A percentile compares a stretch with the other conserved stretches of the same genome.
Conservation (phyloP, 1,140 invertebrate genomes). For the Lepidostoma basale region DNA sequence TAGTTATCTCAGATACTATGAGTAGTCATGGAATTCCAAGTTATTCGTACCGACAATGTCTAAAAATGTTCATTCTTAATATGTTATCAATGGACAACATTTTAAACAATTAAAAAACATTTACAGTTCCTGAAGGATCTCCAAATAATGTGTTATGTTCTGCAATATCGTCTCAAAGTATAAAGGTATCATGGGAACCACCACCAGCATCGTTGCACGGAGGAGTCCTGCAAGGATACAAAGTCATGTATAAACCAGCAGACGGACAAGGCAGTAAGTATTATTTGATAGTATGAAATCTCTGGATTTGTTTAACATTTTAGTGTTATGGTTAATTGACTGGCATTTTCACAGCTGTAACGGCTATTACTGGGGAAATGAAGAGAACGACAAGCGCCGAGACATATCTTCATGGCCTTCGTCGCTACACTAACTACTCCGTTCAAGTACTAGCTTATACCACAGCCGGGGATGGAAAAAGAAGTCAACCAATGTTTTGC, state of each 20-base stretch:
- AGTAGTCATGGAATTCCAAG: not conserved
- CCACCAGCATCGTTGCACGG: conserved; percentile 76
- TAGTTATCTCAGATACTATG: too few species aligned
- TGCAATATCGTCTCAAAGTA: conserved; percentile 73
- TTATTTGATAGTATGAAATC: not conserved
- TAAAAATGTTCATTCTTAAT: not conserved
- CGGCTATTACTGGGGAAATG: conserved; percentile 51
- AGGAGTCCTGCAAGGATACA: conserved; percentile 84
- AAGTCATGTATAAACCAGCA: conserved; percentile 73
- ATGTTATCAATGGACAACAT: not conserved
- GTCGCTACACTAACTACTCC: conserved; percentile 85
- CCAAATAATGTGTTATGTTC: conserved; percentile 76
- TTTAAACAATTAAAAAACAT: too few species aligned
- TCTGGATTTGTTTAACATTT: not conserved
- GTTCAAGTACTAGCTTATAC: conserved; percentile 84
- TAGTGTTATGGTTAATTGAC: too few species aligned
- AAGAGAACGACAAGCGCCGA: conserved; percentile 69
- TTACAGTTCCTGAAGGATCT: conserved; percentile 47
- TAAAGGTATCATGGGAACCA: conserved; percentile 85
- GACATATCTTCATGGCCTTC: conserved; percentile 69
- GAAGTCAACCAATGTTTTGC: conserved; percentile 73
- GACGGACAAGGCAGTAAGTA: conserved; percentile 48
- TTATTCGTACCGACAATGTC: not conserved
- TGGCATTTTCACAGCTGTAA: not conserved
- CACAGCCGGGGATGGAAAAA: conserved; percentile 78